Base-by-base conservation (phyloP, 1,140 invertebrate species). In the Euura lappo region DNA sequence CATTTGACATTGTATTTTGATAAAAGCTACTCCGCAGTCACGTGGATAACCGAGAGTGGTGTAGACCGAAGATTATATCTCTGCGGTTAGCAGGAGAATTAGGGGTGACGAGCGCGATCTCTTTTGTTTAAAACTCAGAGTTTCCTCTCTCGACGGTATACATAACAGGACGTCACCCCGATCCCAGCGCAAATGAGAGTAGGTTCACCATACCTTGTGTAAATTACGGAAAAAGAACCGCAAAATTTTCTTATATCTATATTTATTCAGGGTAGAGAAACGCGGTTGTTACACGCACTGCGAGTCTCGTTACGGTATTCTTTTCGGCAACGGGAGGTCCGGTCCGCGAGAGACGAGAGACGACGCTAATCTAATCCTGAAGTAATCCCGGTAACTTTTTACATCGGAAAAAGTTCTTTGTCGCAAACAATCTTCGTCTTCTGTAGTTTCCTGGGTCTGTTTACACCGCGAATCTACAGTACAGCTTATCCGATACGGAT, bases 231-330 rank as follows among this genome's bases (percentile, higher is more conserved):
- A 60, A 3, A 60, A 60, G 51, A 60, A 6, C 13, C 13, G 51
- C 3, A n/a, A 60, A 60, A 60, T 60, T 5, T 60, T 60, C 13
- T 3, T 60, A 28, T 28, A 28, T 28, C 28, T n/a, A n/a, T 3
- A 60, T n/a, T 60, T 60, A 60, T 60, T 60, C 51, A 60, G 51
- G 51, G 6, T 60, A n/a, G 47, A 60, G 51, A 60, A n/a, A 60
- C 51, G 13, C 13, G 51, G 8, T 6, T 60, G 10, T 60, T 60
- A 60, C 51, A n/a, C 4, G 4, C 51, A 28, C 51, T 6, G 28
- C 28, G 28, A 28, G 28, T 28, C 28, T 28, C 28, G 28, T 28
- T 28, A 28, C 51, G 3, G 10, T 60, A 11, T 6, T 3, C 51
- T 60, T 60, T 60, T 60, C 13, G 51, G 3, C 51, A n/a, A 60